Conservation (phyloP, 92 coral and sea anemone species). For the Metridium senile region DNA sequence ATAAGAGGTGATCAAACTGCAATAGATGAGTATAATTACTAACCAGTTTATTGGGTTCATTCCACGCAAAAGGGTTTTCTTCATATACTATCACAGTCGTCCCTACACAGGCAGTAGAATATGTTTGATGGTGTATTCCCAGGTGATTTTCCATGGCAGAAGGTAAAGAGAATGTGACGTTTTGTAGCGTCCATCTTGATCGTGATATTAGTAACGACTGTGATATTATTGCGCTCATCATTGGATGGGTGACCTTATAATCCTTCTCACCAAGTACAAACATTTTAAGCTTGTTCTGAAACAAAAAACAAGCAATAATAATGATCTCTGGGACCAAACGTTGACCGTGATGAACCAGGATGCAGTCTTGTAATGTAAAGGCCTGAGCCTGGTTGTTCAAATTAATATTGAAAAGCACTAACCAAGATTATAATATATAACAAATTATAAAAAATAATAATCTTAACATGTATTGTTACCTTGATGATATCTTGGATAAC, state of each 20-base stretch:
- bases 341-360: no score
- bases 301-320: not conserved
- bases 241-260: conserved; percentile 31
- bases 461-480: conserved; percentile 10
- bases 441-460: not conserved
- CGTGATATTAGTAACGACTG: conserved; percentile 29
- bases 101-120: conserved; percentile 48
- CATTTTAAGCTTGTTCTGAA: conserved; percentile 47
- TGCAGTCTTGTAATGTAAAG: no score
- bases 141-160: conserved; percentile 36
- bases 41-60: not conserved
- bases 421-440: not conserved
- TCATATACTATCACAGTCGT: conserved; percentile 62
- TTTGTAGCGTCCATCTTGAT: conserved; percentile 29
- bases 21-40: not conserved
- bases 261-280: conserved; percentile 64
- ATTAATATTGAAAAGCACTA: no score
- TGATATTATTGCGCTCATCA: conserved; percentile 40
- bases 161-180: conserved; percentile 54
- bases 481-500: conserved; percentile 25
- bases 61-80: conserved; percentile 62
- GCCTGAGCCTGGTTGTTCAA: no score
- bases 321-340: no score
- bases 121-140: conserved; percentile 6
- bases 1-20: no score